Base-by-base conservation (phyloP, 2,888 invertebrate species). In the Meteorus cinctellus region DNA sequence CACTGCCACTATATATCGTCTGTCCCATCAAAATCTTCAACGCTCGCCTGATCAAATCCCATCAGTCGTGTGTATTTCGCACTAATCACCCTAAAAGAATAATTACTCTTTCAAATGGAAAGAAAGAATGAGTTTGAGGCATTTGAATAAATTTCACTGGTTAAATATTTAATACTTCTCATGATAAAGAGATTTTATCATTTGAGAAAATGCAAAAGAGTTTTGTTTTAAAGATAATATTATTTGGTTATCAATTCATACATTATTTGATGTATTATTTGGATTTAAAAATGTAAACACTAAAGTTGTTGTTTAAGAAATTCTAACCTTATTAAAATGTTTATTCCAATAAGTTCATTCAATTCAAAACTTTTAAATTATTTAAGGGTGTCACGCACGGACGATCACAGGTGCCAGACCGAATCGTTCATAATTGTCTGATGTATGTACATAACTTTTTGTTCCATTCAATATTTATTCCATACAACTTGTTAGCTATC, bases 381-480 rank as follows among this genome's bases (percentile, higher is more conserved):
- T 48, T 72, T 82, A 80, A 79, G 84, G 84, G 84, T 80, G 85
- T 82, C 81, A 82, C 80, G 82, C 83, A 79, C 76, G 79, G 79
- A 24, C 74, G 82, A 80, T 80, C 80, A 77, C 85, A 84, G 84
- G 83, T 84, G 85, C 71, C 68, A 78, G 74, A 77, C 73, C 55
- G 27, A 59, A 14, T 48, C 8, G 12, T 48, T 48, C 63, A 48
- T n/a, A n/a, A 16, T 4, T n/a, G 4, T 48, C 0, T 48, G 27
- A 63, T 63, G 48, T 65, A 31, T 36, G 63, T 66, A 74, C 66
- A 70, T 65, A 65, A 29, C 62, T 45, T 4, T 48, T 16, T 48
- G n/a, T 48, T n/a, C n/a, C 14, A 12, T 10, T 14, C 45, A 45
- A 14, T 45, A 45, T 45, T 10, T 6, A 29, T 62, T 62, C 5